Evolutionary conservation across 2,888 invertebrate genomes (phyloP).

Genomic region (Mylabris sibirica): DNA sequence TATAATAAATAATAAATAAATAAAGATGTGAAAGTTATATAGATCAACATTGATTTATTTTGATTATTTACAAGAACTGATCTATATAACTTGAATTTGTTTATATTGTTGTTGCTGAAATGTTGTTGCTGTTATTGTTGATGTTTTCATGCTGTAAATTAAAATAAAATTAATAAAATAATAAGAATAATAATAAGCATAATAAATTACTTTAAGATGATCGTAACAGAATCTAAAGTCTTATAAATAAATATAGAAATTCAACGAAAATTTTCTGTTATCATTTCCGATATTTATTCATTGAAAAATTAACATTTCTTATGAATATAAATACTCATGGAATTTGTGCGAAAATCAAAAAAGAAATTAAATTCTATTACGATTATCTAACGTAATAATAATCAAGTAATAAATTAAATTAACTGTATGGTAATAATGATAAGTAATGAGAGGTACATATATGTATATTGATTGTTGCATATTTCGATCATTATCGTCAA

Average conservation of each 20-base stretch:
- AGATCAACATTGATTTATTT: neutral
- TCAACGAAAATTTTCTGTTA: neutral
- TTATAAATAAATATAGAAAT: neutral
- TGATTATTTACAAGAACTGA: neutral
- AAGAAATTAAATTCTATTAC: neutral
- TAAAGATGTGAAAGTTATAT: neutral
- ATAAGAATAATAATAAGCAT: neutral
- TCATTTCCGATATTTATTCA: too few species aligned
- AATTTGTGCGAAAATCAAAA: neutral
- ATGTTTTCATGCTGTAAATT: slow-evolving; percentile 50
- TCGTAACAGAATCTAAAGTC: slow-evolving; percentile 23
- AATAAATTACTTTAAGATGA: slow-evolving; percentile 13
- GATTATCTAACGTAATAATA: neutral
- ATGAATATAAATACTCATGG: neutral
- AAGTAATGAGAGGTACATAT: neutral
- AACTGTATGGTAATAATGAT: neutral
- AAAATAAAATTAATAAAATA: neutral
- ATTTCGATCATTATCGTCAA: neutral
- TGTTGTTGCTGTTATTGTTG: slow-evolving; percentile 62
- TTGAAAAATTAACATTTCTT: slow-evolving; percentile 1
- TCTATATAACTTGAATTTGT: slow-evolving; percentile 48
- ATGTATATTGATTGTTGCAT: neutral
- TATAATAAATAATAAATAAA: neutral
- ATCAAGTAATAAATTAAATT: neutral
- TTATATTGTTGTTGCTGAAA: slow-evolving; percentile 60